phyloP scores from a whole-genome alignment of 2,113 vertebrate species.

The Steatornis caripensis region DNA sequence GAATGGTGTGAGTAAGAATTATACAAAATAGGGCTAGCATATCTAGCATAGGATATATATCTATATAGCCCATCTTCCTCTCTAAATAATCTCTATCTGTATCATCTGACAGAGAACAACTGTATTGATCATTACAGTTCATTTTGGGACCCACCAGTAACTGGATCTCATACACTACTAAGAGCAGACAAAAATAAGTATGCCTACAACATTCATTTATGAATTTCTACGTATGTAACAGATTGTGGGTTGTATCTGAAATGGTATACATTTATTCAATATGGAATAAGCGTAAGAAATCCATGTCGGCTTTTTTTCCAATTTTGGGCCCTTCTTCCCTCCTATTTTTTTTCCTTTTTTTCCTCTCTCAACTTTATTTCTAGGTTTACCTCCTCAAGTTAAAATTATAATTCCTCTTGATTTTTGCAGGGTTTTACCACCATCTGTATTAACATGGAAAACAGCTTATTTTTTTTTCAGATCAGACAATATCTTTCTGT shows the following conservation, averaged over 20 bases:
- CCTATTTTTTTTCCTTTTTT: background rate
- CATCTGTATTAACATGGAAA: background rate
- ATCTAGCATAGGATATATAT: background rate
- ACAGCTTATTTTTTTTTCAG: background rate
- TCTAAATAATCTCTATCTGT: background rate
- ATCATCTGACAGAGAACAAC: background rate
- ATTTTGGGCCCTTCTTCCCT: background rate
- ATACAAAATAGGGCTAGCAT: background rate
- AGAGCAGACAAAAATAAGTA: background rate
- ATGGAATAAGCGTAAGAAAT: background rate
- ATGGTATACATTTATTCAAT: background rate
- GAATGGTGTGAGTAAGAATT: background rate
- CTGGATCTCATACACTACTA: background rate
- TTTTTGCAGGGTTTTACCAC: background rate
- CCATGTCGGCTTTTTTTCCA: background rate
- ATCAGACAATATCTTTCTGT: background rate
- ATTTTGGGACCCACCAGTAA: background rate
- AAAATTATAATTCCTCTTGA: background rate
- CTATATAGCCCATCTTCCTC: background rate
- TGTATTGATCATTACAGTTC: background rate
- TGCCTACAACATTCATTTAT: background rate
- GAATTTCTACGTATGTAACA: background rate
- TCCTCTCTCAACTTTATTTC: background rate
- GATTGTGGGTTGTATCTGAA: background rate
- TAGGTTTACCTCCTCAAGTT: background rate